Evolutionary conservation across 1,140 invertebrate species (phyloP), one percentile per base, ranked within the genome.

Genomic region (Calliphora vicina): DNA sequence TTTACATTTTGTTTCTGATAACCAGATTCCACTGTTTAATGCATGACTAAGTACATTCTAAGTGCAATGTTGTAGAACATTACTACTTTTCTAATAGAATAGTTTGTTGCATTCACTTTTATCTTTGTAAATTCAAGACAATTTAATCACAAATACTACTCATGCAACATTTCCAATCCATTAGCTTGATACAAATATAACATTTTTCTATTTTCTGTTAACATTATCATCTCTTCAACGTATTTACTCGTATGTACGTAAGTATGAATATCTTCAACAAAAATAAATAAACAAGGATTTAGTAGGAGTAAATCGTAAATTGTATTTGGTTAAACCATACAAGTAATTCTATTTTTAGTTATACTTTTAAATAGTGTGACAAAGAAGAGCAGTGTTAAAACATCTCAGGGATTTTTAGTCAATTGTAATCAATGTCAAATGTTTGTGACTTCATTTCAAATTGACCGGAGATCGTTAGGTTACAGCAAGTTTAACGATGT

Each of bases 61-160:
- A 67, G 57, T 67, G 57, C 13, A 67, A 67, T 67, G 57, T 67
- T 67, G 57, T 67, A 67, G 57, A 67, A 67, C 57, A 67, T 67
- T 20, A 67, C 57, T 67, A 20, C 57, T 20, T 67, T 23, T 67
- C 57, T 67, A 67, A 67, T 67, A 20, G 57, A 67, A 67, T 67
- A 67, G 57, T 67, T 67, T 67, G 57, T 76, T 76, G 27, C 17
- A 35, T 76, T 76, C 29, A 50, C 15, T 35, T 76, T 35, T 76
- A 42, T 76, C 73, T 76, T 35, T 76, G 15, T n/a, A 76, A 76
- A 76, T 76, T 76, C 73, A 76, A 76, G 73, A 76, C 73, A 76
- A 76, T 76, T 76, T 76, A 76, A 76, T 76, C 73, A 76, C 73
- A 76, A 76, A 76, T 76, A 76, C 73, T 76, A 76, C 73, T 76